Percentiles rank a stretch among this genome's conserved stretches.
These are phyloP conservation scores for Pantala flavescens DNA, from an alignment of 1,140 invertebrate species.

Conservation along the genomic window DNA sequence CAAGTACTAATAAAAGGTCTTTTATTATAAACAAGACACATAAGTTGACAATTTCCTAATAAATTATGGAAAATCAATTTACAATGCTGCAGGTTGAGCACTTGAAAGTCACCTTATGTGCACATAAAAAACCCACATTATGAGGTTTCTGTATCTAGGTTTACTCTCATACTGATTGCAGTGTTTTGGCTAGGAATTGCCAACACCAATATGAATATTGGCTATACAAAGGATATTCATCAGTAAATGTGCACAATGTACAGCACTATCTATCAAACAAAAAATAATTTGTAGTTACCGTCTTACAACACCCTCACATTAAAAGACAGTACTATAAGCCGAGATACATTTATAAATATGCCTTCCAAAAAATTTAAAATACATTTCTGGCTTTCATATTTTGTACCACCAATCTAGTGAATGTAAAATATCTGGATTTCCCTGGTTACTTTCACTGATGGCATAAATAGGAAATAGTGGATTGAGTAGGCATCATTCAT, in stretches of 20 bases:
- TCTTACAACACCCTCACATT: background rate
- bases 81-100: conserved; percentile 3
- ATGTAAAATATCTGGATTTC: background rate
- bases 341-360: conserved; percentile 4
- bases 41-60: conserved; percentile 7
- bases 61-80: conserved; percentile 11
- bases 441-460: background rate
- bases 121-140: background rate
- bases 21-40: conserved; percentile 7
- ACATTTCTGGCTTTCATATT: conserved; percentile 1
- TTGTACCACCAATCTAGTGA: conserved; percentile 9
- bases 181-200: background rate
- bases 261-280: background rate
- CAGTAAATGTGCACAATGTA: conserved; percentile 2
- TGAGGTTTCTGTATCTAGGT: background rate
- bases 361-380: background rate
- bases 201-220: background rate
- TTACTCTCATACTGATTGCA: background rate
- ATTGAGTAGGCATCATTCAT: background rate
- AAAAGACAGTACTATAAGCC: conserved; percentile 5
- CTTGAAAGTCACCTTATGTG: background rate
- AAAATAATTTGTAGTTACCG: background rate
- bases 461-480: background rate
- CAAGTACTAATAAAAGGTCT: conserved; percentile 2
- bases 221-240: background rate